These are phyloP conservation scores for Trichogramma dendrolimi DNA, from an alignment of 2,888 invertebrate species.

Conservation along the genomic window DNA sequence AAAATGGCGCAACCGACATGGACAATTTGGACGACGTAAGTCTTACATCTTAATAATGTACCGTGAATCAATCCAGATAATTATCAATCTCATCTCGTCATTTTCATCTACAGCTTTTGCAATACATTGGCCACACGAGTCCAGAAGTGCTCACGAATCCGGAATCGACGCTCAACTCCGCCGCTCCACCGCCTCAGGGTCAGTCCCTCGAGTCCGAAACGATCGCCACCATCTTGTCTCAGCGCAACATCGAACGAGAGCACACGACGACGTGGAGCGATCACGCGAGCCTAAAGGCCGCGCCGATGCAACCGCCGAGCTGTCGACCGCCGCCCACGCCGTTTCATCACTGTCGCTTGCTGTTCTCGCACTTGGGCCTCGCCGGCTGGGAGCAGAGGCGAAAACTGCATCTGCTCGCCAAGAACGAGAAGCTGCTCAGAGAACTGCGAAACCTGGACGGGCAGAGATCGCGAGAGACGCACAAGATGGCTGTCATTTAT, in stretches of 20 bases:
- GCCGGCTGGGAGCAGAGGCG: constrained; percentile 84
- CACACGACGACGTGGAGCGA: constrained; percentile 56
- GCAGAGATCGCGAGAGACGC: constrained; percentile 87
- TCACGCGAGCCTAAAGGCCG: constrained; percentile 53
- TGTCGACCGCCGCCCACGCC: constrained; percentile 58
- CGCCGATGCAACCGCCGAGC: constrained; percentile 54
- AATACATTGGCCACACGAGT: constrained; percentile 87
- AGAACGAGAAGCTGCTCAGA: constrained; percentile 82
- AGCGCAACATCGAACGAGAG: constrained; percentile 78
- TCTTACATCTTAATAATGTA: constrained; percentile 25
- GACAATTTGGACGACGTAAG: constrained; percentile 90
- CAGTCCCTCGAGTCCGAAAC: constrained; percentile 77
- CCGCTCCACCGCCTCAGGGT: constrained; percentile 71
- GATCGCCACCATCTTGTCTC: constrained; percentile 78
- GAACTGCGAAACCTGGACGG: constrained; percentile 90
- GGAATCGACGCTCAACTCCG: constrained; percentile 66
- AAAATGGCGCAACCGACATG: constrained; percentile 78
- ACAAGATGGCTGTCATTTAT: constrained; percentile 96
- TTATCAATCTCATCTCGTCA: neutral
- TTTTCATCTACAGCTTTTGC: constrained; percentile 62
- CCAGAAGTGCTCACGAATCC: constrained; percentile 63
- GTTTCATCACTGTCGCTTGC: constrained; percentile 79
- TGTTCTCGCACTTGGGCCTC: constrained; percentile 88
- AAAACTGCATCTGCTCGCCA: constrained; percentile 78
- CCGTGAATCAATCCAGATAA: neutral